Conservation (phyloP, 2,797 vertebrate genomes). For the Discoglossus pictus region DNA sequence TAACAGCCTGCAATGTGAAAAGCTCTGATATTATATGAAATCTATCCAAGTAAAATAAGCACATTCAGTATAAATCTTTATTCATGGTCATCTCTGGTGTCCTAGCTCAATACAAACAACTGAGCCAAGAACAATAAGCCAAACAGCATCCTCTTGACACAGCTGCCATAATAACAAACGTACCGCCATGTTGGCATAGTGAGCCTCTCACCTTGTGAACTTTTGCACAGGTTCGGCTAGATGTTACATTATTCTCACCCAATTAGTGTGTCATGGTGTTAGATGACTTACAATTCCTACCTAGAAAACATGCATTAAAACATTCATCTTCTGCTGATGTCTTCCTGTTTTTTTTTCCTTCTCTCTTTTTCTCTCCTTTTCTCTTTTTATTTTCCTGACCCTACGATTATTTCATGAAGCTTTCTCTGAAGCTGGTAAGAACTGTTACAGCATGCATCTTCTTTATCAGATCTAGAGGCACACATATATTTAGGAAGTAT, state of each 20-base stretch:
- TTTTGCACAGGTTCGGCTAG: constrained; percentile 66
- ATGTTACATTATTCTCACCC: constrained; percentile 27
- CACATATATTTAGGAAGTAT: too few relatives aligned
- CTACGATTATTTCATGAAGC: constrained; percentile 80
- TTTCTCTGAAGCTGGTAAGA: constrained; percentile 98
- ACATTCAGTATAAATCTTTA: background rate
- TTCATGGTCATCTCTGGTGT: background rate
- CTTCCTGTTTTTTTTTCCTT: constrained; percentile 72
- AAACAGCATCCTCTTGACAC: background rate
- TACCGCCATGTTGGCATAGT: background rate
- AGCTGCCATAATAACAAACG: background rate
- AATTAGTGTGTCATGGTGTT: background rate
- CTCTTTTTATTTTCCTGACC: constrained; percentile 48
- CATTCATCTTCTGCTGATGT: constrained; percentile 72
- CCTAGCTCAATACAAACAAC: background rate
- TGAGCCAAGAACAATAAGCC: background rate
- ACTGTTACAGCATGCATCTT: constrained; percentile 59
- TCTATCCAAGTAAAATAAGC: constrained; percentile 13
- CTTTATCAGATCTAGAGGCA: background rate
- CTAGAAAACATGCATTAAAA: constrained; percentile 1
- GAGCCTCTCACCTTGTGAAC: constrained; percentile 65
- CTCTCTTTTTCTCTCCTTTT: constrained; percentile 58
- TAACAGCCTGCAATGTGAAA: too few relatives aligned
- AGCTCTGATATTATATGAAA: too few relatives aligned
- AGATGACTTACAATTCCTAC: background rate